phyloP scores from a whole-genome alignment of 53 echinoderm and acorn worm genomes.

The Crossaster papposus region DNA sequence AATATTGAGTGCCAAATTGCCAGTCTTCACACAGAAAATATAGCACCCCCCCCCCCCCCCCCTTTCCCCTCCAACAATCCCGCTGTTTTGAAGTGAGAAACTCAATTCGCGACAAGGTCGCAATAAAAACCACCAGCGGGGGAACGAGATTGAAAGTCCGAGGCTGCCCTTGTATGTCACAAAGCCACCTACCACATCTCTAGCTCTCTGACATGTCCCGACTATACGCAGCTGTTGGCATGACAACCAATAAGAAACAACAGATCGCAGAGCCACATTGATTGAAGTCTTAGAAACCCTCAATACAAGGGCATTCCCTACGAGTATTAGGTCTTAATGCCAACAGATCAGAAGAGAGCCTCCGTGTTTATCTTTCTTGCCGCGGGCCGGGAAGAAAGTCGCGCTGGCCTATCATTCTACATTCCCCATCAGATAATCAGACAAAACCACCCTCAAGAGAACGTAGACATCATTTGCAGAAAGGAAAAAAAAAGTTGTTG shows the following conservation, averaged over 20 bases:
- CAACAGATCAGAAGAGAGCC: neutral
- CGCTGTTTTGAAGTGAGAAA: conserved; percentile 51
- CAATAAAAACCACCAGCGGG: neutral
- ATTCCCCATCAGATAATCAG: too few relatives aligned
- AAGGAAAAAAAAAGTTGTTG: too few relatives aligned
- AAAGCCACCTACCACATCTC: neutral
- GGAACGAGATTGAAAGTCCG: conserved; percentile 23
- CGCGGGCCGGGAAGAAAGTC: neutral
- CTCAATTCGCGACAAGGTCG: conserved; percentile 15
- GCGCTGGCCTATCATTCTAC: neutral
- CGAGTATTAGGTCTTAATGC: neutral
- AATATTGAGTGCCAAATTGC: too few relatives aligned
- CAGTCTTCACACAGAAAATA: too few relatives aligned
- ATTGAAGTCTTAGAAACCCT: neutral
- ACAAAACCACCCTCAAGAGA: too few relatives aligned
- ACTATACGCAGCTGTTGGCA: neutral
- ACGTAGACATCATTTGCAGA: too few relatives aligned
- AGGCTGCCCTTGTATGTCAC: neutral
- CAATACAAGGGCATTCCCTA: neutral
- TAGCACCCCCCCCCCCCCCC: neutral
- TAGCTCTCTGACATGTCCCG: too few relatives aligned
- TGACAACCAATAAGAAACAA: conserved; percentile 31
- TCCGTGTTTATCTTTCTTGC: neutral
- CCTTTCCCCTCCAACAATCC: neutral
- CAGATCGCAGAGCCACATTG: neutral